Evolutionary conservation across 2,888 invertebrate genomes (phyloP).

Genomic region (Rhorus exstirpatorius): DNA sequence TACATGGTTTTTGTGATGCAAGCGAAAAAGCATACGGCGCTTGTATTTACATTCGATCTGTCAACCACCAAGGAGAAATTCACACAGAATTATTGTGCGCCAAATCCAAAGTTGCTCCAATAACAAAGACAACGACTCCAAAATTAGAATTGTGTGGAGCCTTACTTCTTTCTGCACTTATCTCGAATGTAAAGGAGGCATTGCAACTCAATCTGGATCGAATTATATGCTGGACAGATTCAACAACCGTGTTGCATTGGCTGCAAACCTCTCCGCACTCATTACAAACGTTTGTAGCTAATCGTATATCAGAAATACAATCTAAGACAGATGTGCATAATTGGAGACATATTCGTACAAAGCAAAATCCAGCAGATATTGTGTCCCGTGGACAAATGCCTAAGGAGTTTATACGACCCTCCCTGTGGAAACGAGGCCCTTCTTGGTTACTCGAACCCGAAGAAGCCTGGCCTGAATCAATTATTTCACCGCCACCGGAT

Average conservation of each 20-base stretch:
- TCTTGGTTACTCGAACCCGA: conserved; percentile 52
- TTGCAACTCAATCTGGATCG: neutral
- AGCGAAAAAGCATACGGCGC: conserved; percentile 70
- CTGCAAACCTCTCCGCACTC: conserved; percentile 46
- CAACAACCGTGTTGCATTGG: conserved; percentile 62
- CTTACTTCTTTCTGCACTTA: neutral
- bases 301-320: conserved; percentile 63
- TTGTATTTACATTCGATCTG: conserved; percentile 41
- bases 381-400: conserved; percentile 62
- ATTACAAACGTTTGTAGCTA: conserved; percentile 60
- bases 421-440: conserved; percentile 65
- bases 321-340: conserved; percentile 9
- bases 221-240: conserved; percentile 47
- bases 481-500: conserved; percentile 50
- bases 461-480: no score
- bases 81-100: conserved; percentile 5
- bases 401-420: neutral
- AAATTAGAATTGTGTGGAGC: conserved; percentile 45
- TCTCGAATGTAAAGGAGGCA: neutral
- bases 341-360: conserved; percentile 65
- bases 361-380: conserved; percentile 70
- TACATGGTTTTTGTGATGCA: conserved; percentile 73
- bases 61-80: neutral
- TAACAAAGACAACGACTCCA: conserved; percentile 22
- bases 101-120: conserved; percentile 25